Evolutionary conservation across 1,140 invertebrate genomes (phyloP).

Genomic region (Gryllus bimaculatus): DNA sequence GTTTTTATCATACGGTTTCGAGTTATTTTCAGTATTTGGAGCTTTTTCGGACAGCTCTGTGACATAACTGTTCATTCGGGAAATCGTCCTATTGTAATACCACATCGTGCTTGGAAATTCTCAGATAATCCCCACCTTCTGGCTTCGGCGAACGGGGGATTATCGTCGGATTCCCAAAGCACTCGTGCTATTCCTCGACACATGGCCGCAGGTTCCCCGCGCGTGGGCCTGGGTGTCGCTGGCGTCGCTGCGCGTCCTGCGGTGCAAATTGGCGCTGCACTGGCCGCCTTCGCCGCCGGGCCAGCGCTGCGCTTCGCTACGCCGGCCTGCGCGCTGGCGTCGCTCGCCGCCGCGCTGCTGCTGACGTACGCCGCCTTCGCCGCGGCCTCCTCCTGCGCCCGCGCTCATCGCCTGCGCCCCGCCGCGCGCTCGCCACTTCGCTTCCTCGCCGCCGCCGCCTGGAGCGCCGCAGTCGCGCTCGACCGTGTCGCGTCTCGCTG

Average conservation of each 20-base stretch:
- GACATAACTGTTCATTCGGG: no score
- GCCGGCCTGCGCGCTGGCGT: slow-evolving; percentile 44
- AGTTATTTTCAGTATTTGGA: no score
- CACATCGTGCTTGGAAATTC: no score
- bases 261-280: slow-evolving; percentile 39
- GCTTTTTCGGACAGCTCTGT: no score
- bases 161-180: no score
- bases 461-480: slow-evolving; percentile 51
- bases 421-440: slow-evolving; percentile 40
- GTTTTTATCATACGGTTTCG: no score
- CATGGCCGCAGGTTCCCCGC: slow-evolving; percentile 38
- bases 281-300: slow-evolving; percentile 37
- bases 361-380: slow-evolving; percentile 40
- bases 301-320: slow-evolving; percentile 41
- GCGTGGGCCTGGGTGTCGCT: slow-evolving; percentile 38
- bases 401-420: slow-evolving; percentile 27
- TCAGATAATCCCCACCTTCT: no score
- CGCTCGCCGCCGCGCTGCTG: slow-evolving; percentile 38
- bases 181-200: no score
- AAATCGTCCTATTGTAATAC: no score
- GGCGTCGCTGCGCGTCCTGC: slow-evolving; percentile 38
- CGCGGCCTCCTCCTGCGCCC: slow-evolving; percentile 26
- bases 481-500: slow-evolving; percentile 47
- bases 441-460: slow-evolving; percentile 45
- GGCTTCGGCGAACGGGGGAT: no score